Base-by-base conservation (phyloP, 1,140 invertebrate genomes). In the Pomacea maculata region DNA sequence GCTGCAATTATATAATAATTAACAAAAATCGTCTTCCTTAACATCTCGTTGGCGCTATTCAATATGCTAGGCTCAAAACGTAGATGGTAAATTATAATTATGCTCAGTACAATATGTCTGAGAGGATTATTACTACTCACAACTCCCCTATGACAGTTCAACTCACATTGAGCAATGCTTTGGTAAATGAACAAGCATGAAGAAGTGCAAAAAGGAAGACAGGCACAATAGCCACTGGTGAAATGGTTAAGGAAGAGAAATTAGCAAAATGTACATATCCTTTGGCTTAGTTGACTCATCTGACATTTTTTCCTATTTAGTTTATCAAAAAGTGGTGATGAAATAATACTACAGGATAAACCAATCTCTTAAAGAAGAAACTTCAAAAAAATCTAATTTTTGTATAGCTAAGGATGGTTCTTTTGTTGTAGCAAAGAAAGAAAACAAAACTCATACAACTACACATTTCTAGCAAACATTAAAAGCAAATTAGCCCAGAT, bases 141-240 rank as follows among this genome's bases (percentile, higher is more conserved):
- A 45, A 45, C 34, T 45, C 34, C 6, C 3, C 34, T 45, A 45
- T 45, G 25, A 71, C 17, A 54, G 54, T 67, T 21, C 64, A 86
- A 95, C 96, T 95, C 94, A 98, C 97, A 93, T 98, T 96, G 34
- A 98, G 93, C 29, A 98, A 92, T 63, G 94, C 95, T 61, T 97
- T 93, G 45, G 96, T 96, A 92, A 97, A 98, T 86, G 95, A 97
- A 17, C 96, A 95, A 55, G 96, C 95, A 92, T 99, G 97, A 29
- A 99, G 93, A 19, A 98, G 88, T 9, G 96, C 96, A 93, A 98
- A 99, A 71, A 98, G 92, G 86, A 96, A 94, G 78, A 98, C 93
- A 55, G 98, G 97, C 68, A 96, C 92, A 74, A 99, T 90, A n/a
- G 96, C 96, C 93, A 99, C 96, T 95, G 92, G 84, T 86, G 75